Conservation (phyloP, 2,113 vertebrate genomes). For the Bufo gargarizans region DNA sequence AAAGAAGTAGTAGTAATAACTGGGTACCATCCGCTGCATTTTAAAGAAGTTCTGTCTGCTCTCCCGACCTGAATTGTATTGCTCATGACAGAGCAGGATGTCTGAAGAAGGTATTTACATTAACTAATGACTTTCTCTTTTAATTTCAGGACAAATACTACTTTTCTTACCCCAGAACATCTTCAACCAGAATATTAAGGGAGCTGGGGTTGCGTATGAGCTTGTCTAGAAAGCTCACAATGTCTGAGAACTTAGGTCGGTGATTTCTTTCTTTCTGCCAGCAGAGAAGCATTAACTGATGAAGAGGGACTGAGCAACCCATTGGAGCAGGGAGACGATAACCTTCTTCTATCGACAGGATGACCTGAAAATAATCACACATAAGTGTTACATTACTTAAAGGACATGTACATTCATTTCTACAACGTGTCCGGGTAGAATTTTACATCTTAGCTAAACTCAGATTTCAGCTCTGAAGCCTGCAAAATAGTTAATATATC, state of each 20-base stretch:
- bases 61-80: too few species aligned
- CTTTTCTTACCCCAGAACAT: conserved; percentile 85
- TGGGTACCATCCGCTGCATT: too few species aligned
- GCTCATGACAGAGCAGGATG: too few species aligned
- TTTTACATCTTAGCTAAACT: too few species aligned
- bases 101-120: too few species aligned
- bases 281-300: conserved; percentile 95
- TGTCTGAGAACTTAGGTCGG: conserved; percentile 91
- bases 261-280: conserved; percentile 96
- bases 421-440: not conserved
- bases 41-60: too few species aligned
- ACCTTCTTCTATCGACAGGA: conserved; percentile 94
- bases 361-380: conserved; percentile 77
- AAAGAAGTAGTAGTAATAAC: too few species aligned
- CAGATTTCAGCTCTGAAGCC: too few species aligned
- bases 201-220: conserved; percentile 93
- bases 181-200: conserved; percentile 90
- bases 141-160: not conserved
- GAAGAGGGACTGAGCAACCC: conserved; percentile 91
- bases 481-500: too few species aligned
- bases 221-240: conserved; percentile 94
- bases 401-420: not conserved
- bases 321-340: conserved; percentile 94
- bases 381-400: not conserved
- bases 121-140: too few species aligned